These are phyloP conservation scores for Shinisaurus crocodilurus DNA, from an alignment of 2,113 vertebrate species.

Conservation along the genomic window DNA sequence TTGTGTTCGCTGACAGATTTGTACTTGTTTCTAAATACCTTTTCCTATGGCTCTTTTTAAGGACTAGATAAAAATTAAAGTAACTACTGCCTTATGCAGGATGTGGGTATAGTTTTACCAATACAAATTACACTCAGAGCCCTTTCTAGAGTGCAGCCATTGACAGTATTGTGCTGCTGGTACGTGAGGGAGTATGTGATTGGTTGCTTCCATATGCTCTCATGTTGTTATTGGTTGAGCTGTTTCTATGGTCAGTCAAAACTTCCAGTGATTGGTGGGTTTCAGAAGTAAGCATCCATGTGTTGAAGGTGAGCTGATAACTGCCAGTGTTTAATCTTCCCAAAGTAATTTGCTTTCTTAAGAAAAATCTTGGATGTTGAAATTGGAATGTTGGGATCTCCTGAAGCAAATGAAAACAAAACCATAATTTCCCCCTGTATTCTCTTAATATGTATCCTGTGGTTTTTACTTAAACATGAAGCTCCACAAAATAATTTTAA, in stretches of 20 bases:
- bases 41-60: neutral
- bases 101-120: neutral
- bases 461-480: neutral
- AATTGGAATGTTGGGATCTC: accelerated
- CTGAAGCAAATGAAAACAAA: neutral
- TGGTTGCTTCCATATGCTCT: slow-evolving; percentile 57
- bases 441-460: neutral
- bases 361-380: slow-evolving; percentile 9
- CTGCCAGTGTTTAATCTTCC: slow-evolving; percentile 17
- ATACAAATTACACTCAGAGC: neutral
- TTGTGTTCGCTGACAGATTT: neutral
- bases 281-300: slow-evolving; percentile 39
- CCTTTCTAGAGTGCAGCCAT: slow-evolving; percentile 52
- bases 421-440: neutral
- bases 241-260: slow-evolving; percentile 72
- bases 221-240: slow-evolving; percentile 63
- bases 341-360: neutral
- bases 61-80: neutral
- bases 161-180: slow-evolving; percentile 41
- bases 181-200: slow-evolving; percentile 57
- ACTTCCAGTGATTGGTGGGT: slow-evolving; percentile 61
- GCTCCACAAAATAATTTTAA: neutral
- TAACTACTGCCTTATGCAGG: neutral
- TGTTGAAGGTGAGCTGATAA: slow-evolving; percentile 7
- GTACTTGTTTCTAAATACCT: neutral